Conservation (phyloP, 35 echinoderm and acorn worm species). For the Heliocidaris tuberculata region DNA sequence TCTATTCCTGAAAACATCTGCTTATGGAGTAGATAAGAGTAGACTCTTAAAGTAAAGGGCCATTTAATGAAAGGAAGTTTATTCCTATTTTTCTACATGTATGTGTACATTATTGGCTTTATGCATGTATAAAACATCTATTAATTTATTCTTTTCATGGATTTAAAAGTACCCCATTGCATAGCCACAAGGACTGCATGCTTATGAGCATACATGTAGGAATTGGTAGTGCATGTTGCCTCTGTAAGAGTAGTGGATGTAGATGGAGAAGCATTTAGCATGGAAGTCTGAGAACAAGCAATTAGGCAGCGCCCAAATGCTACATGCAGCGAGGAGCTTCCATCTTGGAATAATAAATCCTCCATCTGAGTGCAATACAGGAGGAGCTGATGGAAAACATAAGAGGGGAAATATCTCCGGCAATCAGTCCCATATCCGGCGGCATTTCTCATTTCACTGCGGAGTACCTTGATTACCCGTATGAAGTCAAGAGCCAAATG, state of each 20-base stretch:
- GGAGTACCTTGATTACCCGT: background rate
- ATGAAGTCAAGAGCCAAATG: background rate
- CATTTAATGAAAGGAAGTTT: too few species aligned
- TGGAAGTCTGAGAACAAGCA: background rate
- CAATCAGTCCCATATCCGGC: background rate
- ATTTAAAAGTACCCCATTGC: background rate
- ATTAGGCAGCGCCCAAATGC: background rate
- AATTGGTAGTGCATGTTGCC: background rate
- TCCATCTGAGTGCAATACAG: background rate
- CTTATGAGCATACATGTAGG: background rate
- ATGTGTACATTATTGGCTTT: too few species aligned
- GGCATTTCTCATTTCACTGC: background rate
- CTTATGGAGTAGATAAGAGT: too few species aligned
- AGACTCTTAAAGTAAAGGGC: too few species aligned
- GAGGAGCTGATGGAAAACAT: constrained; percentile 8
- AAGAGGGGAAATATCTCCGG: background rate
- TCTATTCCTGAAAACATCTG: too few species aligned
- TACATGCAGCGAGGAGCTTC: background rate
- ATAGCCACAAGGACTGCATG: background rate
- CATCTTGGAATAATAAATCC: constrained; percentile 1
- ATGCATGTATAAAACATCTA: background rate
- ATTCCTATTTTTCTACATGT: too few species aligned
- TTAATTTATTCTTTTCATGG: background rate
- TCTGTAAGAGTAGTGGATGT: background rate
- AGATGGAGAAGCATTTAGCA: background rate